These are phyloP conservation scores for Chalcis sispes DNA, from an alignment of 2,888 invertebrate species.

Conservation along the genomic window DNA sequence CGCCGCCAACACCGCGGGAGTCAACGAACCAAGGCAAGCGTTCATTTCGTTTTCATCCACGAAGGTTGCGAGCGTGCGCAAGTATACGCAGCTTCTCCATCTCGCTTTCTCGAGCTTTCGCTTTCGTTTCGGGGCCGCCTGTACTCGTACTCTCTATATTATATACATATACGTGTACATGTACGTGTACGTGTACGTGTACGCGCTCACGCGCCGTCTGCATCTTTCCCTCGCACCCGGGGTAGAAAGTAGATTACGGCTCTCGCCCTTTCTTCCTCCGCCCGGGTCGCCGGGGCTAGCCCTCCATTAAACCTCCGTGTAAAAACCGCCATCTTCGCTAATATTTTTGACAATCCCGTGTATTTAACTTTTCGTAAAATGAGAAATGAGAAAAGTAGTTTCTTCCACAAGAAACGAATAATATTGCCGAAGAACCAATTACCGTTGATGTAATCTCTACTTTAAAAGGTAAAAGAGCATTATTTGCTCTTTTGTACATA, in stretches of 20 bases:
- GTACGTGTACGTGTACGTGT: no score
- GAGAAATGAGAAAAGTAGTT: no score
- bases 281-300: no score
- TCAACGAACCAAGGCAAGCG: slow-evolving; percentile 50
- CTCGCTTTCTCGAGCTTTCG: slow-evolving; percentile 13
- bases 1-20: slow-evolving; percentile 34
- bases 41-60: slow-evolving; percentile 51
- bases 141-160: neutral
- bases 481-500: no score
- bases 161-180: neutral
- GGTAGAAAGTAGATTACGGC: slow-evolving; percentile 3
- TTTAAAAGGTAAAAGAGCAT: no score
- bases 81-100: slow-evolving; percentile 2
- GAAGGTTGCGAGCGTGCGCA: slow-evolving; percentile 10
- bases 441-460: no score
- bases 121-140: slow-evolving; percentile 21
- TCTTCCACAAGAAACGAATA: no score
- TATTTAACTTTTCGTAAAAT: no score
- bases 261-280: neutral
- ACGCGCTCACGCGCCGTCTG: neutral
- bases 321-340: no score
- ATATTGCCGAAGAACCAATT: no score
- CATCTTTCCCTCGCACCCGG: neutral
- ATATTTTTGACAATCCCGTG: no score
- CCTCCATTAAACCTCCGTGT: no score